phyloP scores from a whole-genome alignment of 2,888 invertebrate species.

The Andrena minutula region DNA sequence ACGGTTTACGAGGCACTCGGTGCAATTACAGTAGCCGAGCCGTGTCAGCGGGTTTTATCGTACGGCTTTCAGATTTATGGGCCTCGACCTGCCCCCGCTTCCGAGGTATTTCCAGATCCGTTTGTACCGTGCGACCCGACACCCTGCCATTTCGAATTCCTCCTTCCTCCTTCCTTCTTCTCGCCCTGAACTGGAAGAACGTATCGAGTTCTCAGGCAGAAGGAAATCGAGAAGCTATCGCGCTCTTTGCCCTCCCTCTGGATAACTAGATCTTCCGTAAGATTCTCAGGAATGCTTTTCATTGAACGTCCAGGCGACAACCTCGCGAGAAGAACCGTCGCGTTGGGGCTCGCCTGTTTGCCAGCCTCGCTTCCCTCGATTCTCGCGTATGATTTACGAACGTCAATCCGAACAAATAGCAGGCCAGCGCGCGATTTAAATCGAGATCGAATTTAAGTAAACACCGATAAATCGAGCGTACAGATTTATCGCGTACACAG shows the following conservation, averaged over 20 bases:
- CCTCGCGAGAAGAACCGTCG: not conserved
- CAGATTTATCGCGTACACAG: conserved; percentile 46
- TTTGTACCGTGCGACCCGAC: conserved; percentile 54
- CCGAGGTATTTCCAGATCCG: conserved; percentile 68
- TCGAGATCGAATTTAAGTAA: conserved; percentile 43
- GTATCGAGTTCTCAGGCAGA: not conserved
- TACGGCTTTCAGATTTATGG: conserved; percentile 75
- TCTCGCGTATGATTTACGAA: conserved; percentile 26
- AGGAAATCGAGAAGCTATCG: conserved; percentile 4
- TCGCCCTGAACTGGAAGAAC: not conserved
- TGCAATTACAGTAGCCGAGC: conserved; percentile 77
- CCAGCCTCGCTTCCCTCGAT: not conserved
- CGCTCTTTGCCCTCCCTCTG: not conserved
- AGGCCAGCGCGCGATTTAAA: conserved; percentile 27
- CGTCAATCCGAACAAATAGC: conserved; percentile 19
- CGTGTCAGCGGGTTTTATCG: conserved; percentile 76
- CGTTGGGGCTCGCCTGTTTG: not conserved
- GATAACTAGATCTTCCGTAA: not conserved
- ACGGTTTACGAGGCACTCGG: conserved; percentile 76
- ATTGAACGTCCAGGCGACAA: not conserved
- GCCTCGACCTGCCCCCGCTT: conserved; percentile 41
- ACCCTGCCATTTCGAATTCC: conserved; percentile 15
- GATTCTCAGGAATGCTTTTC: not conserved
- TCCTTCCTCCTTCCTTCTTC: conserved; percentile 19
- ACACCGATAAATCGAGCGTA: conserved; percentile 51